Evolutionary conservation across 2,113 vertebrate genomes (phyloP).

Genomic region (Macquaria ambigua): DNA sequence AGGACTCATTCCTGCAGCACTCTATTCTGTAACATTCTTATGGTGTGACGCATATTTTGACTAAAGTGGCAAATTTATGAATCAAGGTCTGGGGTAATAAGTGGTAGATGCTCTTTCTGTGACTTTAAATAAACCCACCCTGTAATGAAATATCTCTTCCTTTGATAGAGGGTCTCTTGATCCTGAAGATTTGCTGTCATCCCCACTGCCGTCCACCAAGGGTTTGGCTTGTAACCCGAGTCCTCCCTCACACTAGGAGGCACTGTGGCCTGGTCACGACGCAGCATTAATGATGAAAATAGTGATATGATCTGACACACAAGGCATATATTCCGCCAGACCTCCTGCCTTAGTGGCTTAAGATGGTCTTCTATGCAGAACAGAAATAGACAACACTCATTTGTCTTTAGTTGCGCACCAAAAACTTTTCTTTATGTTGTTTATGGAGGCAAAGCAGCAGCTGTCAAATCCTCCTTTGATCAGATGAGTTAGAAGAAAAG

Average conservation of each 20-base stretch:
- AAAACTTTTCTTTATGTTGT: constrained; percentile 42
- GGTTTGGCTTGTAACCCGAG: constrained; percentile 42
- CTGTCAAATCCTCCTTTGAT: constrained; percentile 45
- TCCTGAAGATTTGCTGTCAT: constrained; percentile 7
- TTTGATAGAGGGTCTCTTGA: neutral
- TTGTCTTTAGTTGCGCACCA: constrained; percentile 47
- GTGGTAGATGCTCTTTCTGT: constrained; percentile 3
- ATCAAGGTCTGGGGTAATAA: neutral
- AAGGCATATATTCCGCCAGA: constrained; percentile 26
- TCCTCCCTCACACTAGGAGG: constrained; percentile 72
- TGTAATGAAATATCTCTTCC: constrained; percentile 18
- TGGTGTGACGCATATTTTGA: constrained; percentile 9
- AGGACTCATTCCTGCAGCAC: too few species aligned
- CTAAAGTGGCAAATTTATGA: constrained; percentile 1
- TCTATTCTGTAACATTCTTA: neutral
- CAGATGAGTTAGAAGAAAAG: constrained; percentile 33
- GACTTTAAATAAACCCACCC: constrained; percentile 33
- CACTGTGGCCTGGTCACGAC: constrained; percentile 40
- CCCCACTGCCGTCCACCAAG: neutral
- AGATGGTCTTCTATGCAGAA: constrained; percentile 22
- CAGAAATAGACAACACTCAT: constrained; percentile 57
- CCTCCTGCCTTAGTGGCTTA: constrained; percentile 15
- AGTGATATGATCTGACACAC: constrained; percentile 55
- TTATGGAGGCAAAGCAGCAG: constrained; percentile 50
- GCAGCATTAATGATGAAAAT: constrained; percentile 43